Evolutionary conservation across 2,113 vertebrate species (phyloP).

Genomic region (Apodemus speciosus): DNA sequence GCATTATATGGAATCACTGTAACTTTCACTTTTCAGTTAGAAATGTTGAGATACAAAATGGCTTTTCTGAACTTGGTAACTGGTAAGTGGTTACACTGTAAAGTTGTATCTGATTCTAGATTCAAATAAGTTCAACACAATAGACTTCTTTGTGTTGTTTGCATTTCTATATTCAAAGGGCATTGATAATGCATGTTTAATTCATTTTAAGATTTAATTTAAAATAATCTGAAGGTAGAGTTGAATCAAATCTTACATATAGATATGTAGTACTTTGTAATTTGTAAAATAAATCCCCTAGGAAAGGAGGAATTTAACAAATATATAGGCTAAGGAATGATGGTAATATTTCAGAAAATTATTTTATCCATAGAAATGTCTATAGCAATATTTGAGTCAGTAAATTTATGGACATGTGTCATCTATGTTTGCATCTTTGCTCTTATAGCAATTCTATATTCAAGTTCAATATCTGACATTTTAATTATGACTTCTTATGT

Average conservation of each 20-base stretch:
- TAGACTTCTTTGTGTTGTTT: not conserved
- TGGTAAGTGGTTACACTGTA: not conserved
- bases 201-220: not conserved
- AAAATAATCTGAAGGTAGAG: not conserved
- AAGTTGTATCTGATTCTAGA: not conserved
- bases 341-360: not conserved
- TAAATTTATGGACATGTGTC: not conserved
- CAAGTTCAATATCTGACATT: not conserved
- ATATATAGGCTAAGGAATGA: not conserved
- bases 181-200: not conserved
- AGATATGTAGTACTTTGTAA: not conserved
- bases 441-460: not conserved
- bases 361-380: not conserved
- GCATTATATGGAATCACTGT: not conserved
- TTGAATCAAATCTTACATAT: not conserved
- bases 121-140: not conserved
- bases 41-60: not conserved
- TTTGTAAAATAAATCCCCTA: not conserved
- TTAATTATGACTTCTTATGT: not conserved
- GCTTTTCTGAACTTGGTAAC: not conserved
- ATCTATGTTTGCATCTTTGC: not conserved
- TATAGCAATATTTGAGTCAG: not conserved
- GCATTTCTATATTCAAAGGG: not conserved
- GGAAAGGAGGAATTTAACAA: not conserved
- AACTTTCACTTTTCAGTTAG: not conserved